Conservation (phyloP, 2,888 invertebrate species). For the Andrena hattorfiana region DNA sequence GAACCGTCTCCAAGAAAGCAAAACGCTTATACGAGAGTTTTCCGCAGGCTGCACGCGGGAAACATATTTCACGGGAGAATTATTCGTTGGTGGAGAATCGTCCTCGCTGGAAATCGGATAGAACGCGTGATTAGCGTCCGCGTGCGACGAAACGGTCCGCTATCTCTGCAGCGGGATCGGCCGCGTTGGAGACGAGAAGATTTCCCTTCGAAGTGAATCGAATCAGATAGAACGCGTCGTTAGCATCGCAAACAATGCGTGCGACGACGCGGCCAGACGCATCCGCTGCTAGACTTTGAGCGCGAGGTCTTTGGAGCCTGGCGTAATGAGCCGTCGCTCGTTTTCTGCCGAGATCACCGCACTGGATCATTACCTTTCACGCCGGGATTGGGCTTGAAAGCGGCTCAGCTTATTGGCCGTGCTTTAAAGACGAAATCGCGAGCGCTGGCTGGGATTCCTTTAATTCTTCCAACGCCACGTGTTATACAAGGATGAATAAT, state of each 20-base stretch:
- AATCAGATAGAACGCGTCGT: conserved; percentile 45
- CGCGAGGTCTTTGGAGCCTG: conserved; percentile 20
- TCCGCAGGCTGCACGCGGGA: neutral
- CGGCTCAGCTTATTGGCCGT: conserved; percentile 21
- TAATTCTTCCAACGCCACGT: neutral
- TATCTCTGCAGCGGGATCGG: neutral
- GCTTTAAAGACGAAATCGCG: conserved; percentile 37
- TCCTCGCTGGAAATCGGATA: neutral
- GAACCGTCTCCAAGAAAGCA: conserved; percentile 10
- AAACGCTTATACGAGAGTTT: neutral
- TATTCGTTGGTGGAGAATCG: conserved; percentile 8
- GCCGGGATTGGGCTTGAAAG: conserved; percentile 36
- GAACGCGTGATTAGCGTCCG: conserved; percentile 7
- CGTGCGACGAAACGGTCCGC: conserved; percentile 4
- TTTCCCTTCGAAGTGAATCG: conserved; percentile 27
- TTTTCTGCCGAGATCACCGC: conserved; percentile 56
- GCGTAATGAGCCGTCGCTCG: conserved; percentile 61
- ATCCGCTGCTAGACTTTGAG: conserved; percentile 36
- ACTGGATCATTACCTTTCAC: conserved; percentile 67
- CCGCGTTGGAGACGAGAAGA: neutral
- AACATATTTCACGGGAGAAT: conserved; percentile 12
- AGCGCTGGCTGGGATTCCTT: neutral
- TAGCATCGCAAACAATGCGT: conserved; percentile 55
- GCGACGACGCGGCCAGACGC: conserved; percentile 42
- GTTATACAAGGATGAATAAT: neutral